phyloP scores from a whole-genome alignment of 2,888 invertebrate genomes.

The Pseudanteris insignis region DNA sequence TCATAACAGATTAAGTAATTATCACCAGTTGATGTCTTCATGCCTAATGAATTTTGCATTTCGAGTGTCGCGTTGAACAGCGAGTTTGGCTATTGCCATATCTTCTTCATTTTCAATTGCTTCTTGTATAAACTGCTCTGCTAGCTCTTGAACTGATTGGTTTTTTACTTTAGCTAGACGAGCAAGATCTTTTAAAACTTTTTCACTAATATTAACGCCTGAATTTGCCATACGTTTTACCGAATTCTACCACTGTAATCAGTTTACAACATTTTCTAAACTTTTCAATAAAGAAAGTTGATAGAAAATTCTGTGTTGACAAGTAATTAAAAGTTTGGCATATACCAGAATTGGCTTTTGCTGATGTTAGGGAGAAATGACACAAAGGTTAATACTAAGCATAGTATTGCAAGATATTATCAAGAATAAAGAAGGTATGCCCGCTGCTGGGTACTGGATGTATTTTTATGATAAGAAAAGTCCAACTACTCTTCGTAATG shows the following conservation, averaged over 20 bases:
- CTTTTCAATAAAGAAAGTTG: slow-evolving; percentile 13
- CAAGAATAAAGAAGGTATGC: too few species aligned
- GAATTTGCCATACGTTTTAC: slow-evolving; percentile 12
- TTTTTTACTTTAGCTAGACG: slow-evolving; percentile 5
- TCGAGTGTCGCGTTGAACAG: neutral
- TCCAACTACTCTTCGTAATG: too few species aligned
- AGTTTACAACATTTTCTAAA: slow-evolving; percentile 10
- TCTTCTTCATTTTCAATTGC: slow-evolving; percentile 9
- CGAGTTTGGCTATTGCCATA: neutral
- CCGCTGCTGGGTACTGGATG: too few species aligned
- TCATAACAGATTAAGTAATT: slow-evolving; percentile 1
- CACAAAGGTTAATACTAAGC: too few species aligned
- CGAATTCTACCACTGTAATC: slow-evolving; percentile 2
- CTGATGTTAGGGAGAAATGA: too few species aligned
- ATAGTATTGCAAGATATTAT: too few species aligned
- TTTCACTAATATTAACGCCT: slow-evolving; percentile 4
- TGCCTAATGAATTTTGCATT: slow-evolving; percentile 2
- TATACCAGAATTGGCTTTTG: too few species aligned
- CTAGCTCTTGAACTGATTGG: slow-evolving; percentile 11
- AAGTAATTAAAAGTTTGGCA: too few species aligned
- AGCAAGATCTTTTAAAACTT: slow-evolving; percentile 10
- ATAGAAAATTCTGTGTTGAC: too few species aligned
- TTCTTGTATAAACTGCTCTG: slow-evolving; percentile 2
- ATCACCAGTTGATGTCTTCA: slow-evolving; percentile 5
- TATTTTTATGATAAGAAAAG: too few species aligned